Base-by-base conservation (phyloP, 2,888 invertebrate genomes). In the Palloptera scutellata region DNA sequence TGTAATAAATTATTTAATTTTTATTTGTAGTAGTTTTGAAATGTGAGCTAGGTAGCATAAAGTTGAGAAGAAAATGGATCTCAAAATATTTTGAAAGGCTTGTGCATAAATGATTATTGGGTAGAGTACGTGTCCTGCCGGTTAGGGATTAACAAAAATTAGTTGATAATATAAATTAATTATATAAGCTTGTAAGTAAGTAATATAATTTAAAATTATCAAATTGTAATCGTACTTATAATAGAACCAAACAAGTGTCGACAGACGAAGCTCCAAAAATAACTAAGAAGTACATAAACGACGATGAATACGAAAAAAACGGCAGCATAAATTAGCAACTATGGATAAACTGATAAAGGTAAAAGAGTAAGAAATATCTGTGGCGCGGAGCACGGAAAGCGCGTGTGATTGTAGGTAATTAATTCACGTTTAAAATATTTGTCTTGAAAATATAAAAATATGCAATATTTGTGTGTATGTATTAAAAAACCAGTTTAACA, bases 261-360 rank as follows among this genome's bases (percentile, higher is more conserved):
- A 48, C 48, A 48, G 10, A 8, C 15, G 12, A 15, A 48, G 48
- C 48, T 8, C 41, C 41, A n/a, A 12, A 20, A 51, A 20, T 13
- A 30, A 48, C 45, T 40, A 11, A 19, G 5, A 17, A 57, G 30
- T 57, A 30, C 40, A 40, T 41, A 41, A 10, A 41, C 30, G 51
- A 19, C 45, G 17, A 20, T 43, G 6, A 20, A 48, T 13, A 19
- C 13, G 60, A 60, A 64, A 70, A 70, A 78, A 64, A 79, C 73
- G 78, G 72, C 72, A 72, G 78, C 80, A 80, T 80, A 80, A 79
- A 78, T 78, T 79, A 80, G 72, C 73, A 70, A 79, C 76, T 79
- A 77, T 15, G 5, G 6, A 57, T 79, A 80, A 78, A 80, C 78
- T 30, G 6, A 2, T 2, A 30, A 30, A 30, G n/a, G n/a, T n/a